A percentile compares a stretch with the other conserved stretches of the same genome.
These are phyloP conservation scores for Alviniconcha marisindica DNA, from an alignment of 1,140 invertebrate genomes.

Conservation along the genomic window DNA sequence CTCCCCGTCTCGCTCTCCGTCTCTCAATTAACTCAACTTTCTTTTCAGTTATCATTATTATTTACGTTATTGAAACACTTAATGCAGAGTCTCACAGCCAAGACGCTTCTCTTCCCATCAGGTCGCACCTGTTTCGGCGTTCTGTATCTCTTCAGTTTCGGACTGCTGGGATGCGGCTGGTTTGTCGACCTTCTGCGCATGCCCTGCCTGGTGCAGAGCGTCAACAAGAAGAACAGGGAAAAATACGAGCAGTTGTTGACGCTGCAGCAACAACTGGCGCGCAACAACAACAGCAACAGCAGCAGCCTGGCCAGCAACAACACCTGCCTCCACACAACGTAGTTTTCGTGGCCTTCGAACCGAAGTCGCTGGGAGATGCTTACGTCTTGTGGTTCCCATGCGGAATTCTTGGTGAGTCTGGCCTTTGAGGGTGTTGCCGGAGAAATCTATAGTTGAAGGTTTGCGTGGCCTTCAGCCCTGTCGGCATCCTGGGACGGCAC, in stretches of 20 bases:
- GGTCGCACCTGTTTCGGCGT: slow-evolving; percentile 51
- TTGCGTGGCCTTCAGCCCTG: slow-evolving; percentile 50
- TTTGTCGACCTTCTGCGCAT: slow-evolving; percentile 58
- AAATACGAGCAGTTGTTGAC: neutral
- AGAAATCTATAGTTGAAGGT: too few relatives aligned
- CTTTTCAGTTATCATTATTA: too few relatives aligned
- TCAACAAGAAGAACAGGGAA: slow-evolving; percentile 44
- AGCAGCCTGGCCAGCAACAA: neutral
- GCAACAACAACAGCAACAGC: neutral
- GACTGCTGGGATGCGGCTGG: slow-evolving; percentile 59
- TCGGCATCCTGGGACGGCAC: slow-evolving; percentile 60
- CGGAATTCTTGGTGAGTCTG: slow-evolving; percentile 59
- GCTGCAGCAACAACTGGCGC: neutral
- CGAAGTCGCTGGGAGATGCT: slow-evolving; percentile 47
- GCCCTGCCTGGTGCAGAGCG: slow-evolving; percentile 55
- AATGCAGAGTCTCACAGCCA: too few relatives aligned
- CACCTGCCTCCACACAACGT: neutral
- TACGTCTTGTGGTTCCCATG: slow-evolving; percentile 59
- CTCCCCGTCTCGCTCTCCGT: too few relatives aligned
- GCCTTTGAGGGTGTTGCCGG: too few relatives aligned
- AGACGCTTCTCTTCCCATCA: neutral
- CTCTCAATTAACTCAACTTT: too few relatives aligned
- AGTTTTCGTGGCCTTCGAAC: neutral
- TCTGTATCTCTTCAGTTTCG: slow-evolving; percentile 59
- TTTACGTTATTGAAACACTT: too few relatives aligned